Percentiles rank a stretch among this genome's conserved stretches.
phyloP scores from a whole-genome alignment of 2,888 invertebrate species.

The Antheraea assamensis region DNA sequence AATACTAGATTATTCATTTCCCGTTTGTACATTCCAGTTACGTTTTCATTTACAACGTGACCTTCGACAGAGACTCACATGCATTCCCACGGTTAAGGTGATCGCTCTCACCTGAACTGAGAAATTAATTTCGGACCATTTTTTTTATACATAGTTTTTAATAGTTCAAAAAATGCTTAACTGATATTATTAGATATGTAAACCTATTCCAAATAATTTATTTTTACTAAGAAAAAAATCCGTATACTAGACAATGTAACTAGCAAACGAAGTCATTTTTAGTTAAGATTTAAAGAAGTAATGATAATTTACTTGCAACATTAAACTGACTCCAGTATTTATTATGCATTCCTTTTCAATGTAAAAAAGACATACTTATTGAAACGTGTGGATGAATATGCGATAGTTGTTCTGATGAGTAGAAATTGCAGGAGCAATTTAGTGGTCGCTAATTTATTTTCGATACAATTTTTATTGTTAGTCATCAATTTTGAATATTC shows the following conservation, averaged over 20 bases:
- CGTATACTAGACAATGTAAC: not conserved
- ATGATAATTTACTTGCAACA: not conserved
- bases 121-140: not conserved
- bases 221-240: not conserved
- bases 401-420: not conserved
- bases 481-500: too few relatives aligned
- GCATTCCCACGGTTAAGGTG: not conserved
- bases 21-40: not conserved
- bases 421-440: not conserved
- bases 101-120: not conserved
- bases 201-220: not conserved
- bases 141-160: not conserved
- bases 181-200: not conserved
- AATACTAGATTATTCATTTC: not conserved
- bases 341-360: slow-evolving; percentile 10
- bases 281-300: not conserved
- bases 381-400: not conserved
- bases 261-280: not conserved
- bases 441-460: not conserved
- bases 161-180: not conserved
- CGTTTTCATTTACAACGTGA: not conserved
- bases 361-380: slow-evolving; percentile 4
- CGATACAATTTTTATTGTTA: too few relatives aligned
- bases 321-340: slow-evolving; percentile 4
- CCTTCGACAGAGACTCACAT: not conserved